phyloP scores from a whole-genome alignment of 2,113 vertebrate species.

The Miniopterus natalensis region DNA sequence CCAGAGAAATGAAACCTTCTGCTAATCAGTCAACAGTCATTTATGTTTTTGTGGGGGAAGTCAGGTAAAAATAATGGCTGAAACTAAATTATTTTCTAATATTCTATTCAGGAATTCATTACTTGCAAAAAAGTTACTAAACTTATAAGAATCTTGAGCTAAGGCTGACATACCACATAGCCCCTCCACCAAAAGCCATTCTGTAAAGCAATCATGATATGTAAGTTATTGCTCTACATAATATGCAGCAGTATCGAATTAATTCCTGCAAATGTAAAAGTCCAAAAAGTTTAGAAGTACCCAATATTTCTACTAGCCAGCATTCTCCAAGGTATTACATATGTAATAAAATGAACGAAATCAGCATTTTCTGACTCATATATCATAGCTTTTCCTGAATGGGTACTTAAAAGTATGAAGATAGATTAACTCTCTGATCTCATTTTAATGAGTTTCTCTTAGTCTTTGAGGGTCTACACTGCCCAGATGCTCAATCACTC shows the following conservation, averaged over 20 bases:
- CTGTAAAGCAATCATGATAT: background rate
- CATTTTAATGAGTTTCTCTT: slow-evolving; percentile 77
- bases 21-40: slow-evolving; percentile 33
- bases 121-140: slow-evolving; percentile 46
- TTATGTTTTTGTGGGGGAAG: background rate
- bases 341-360: slow-evolving; percentile 67
- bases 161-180: background rate
- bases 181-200: background rate
- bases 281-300: slow-evolving; percentile 1
- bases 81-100: slow-evolving; percentile 45
- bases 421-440: slow-evolving; percentile 76
- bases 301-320: slow-evolving; percentile 37
- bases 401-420: slow-evolving; percentile 57
- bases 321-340: slow-evolving; percentile 18
- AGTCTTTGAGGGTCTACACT: slow-evolving; percentile 59
- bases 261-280: slow-evolving; percentile 59
- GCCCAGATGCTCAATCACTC: slow-evolving; percentile 61
- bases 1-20: slow-evolving; percentile 20
- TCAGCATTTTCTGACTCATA: slow-evolving; percentile 71
- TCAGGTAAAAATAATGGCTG: background rate
- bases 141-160: background rate
- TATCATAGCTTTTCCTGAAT: slow-evolving; percentile 66
- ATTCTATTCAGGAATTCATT: slow-evolving; percentile 51
- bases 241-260: background rate
- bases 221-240: slow-evolving; percentile 24